phyloP scores from a whole-genome alignment of 2,888 invertebrate species.

The Noctuana brunneofusca region DNA sequence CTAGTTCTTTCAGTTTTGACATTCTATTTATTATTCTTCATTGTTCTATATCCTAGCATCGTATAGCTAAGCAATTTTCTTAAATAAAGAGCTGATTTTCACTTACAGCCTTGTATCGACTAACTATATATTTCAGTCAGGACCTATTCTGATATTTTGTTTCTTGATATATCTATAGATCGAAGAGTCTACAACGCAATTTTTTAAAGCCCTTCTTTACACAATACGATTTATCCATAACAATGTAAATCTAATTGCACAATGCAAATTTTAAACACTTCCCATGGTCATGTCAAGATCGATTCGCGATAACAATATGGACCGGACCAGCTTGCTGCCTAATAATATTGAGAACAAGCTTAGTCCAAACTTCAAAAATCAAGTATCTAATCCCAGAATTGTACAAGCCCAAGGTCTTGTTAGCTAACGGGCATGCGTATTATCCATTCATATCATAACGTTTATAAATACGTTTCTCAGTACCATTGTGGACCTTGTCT shows the following conservation, averaged over 20 bases:
- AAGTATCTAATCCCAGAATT: constrained; percentile 69
- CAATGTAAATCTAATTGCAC: constrained; percentile 9
- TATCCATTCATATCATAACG: constrained; percentile 81
- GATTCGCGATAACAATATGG: constrained; percentile 28
- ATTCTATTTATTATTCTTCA: too few relatives aligned
- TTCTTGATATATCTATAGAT: too few relatives aligned
- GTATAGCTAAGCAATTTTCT: too few relatives aligned
- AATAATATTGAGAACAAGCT: constrained; percentile 30
- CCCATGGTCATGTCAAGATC: constrained; percentile 14
- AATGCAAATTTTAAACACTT: constrained; percentile 9
- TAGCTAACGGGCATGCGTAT: constrained; percentile 66
- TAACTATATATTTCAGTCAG: too few relatives aligned
- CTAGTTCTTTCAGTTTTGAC: too few relatives aligned
- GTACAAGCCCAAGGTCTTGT: constrained; percentile 63
- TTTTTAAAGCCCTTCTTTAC: not conserved
- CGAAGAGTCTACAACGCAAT: not conserved
- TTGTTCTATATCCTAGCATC: too few relatives aligned
- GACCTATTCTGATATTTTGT: too few relatives aligned
- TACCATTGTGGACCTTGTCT: constrained; percentile 67
- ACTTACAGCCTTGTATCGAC: too few relatives aligned
- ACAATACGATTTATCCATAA: not conserved
- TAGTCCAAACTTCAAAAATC: constrained; percentile 47
- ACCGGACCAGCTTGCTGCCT: constrained; percentile 23
- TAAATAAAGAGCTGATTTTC: too few relatives aligned
- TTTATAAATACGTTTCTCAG: constrained; percentile 66